Evolutionary conservation across 1,140 invertebrate species (phyloP).

Genomic region (Colletes latitarsis): DNA sequence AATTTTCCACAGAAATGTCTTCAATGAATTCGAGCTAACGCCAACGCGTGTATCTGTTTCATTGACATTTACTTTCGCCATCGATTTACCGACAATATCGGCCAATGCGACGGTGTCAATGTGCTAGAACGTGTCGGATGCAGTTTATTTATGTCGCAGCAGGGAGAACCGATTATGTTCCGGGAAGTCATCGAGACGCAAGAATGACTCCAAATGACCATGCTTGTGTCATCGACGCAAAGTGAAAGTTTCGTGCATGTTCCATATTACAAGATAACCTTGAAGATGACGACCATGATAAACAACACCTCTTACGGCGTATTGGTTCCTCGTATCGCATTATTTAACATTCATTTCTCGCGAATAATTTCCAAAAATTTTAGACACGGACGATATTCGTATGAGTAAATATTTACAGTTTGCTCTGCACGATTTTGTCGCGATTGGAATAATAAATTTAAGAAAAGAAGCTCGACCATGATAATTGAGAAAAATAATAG

Average conservation of each 20-base stretch:
- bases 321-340: background rate
- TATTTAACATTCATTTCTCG: background rate
- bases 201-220: slow-evolving; percentile 14
- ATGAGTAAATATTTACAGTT: no score
- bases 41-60: slow-evolving; percentile 37
- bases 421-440: background rate
- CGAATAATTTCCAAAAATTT: background rate
- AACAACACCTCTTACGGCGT: slow-evolving; percentile 31
- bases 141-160: background rate
- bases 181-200: slow-evolving; percentile 25
- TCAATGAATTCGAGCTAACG: slow-evolving; percentile 13
- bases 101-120: slow-evolving; percentile 18
- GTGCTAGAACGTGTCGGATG: background rate
- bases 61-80: slow-evolving; percentile 46
- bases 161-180: slow-evolving; percentile 4
- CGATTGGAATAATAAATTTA: background rate
- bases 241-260: slow-evolving; percentile 42
- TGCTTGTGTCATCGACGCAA: slow-evolving; percentile 20
- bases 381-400: background rate
- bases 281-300: slow-evolving; percentile 39
- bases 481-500: background rate
- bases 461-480: background rate
- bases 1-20: background rate
- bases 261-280: slow-evolving; percentile 47
- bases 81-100: slow-evolving; percentile 26